Evolutionary conservation across 2,113 vertebrate genomes (phyloP).

Genomic region (Orycteropus afer): DNA sequence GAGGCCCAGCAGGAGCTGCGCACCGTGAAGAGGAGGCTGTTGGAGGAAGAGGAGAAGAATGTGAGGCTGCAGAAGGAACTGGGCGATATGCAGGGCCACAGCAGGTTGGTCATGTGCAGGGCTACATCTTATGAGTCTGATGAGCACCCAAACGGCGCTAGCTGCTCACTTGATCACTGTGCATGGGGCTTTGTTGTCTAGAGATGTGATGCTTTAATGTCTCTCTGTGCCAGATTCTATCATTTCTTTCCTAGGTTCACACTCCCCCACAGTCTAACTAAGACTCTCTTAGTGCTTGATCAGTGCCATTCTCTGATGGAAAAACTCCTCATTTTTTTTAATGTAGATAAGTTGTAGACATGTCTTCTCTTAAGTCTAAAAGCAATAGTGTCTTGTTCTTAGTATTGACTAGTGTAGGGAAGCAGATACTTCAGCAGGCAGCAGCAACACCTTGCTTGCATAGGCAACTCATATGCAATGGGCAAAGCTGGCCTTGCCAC

Average conservation of each 20-base stretch:
- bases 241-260: background rate
- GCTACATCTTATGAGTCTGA: slow-evolving; percentile 22
- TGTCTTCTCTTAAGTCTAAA: background rate
- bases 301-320: background rate
- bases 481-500: background rate
- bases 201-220: background rate
- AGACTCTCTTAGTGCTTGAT: background rate
- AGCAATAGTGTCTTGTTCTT: background rate
- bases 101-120: slow-evolving; percentile 86
- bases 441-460: background rate
- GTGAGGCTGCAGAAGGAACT: slow-evolving; percentile 91
- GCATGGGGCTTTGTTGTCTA: slow-evolving; percentile 17
- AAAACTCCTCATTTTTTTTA: background rate
- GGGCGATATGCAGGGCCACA: slow-evolving; percentile 90
- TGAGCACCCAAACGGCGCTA: slow-evolving; percentile 53
- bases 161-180: slow-evolving; percentile 64
- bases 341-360: background rate
- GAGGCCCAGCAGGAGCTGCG: slow-evolving; percentile 98
- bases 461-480: fast-evolving
- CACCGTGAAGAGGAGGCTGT: slow-evolving; percentile 90
- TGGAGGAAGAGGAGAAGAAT: slow-evolving; percentile 95
- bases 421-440: no score
- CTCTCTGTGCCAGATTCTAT: background rate
- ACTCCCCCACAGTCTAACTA: background rate
- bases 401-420: background rate